phyloP scores from a whole-genome alignment of 2,797 vertebrate species.

The Rhinichthys osculus region DNA sequence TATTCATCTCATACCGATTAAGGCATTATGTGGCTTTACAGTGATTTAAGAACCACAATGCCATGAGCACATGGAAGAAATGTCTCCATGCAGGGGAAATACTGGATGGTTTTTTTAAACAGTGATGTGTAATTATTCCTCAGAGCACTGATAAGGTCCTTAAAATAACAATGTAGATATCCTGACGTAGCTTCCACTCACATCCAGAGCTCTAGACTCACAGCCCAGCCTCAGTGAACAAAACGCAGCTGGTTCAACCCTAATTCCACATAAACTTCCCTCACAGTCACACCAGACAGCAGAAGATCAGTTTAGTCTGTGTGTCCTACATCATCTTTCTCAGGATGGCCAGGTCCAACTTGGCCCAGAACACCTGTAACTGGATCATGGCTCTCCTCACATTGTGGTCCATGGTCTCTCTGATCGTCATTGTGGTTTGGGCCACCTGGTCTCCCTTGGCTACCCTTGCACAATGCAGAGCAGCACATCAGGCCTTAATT shows the following conservation, averaged over 20 bases:
- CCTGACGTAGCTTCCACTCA: constrained; percentile 27
- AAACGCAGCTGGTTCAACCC: constrained; percentile 15
- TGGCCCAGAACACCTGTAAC: constrained; percentile 50
- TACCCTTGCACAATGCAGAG: constrained; percentile 44
- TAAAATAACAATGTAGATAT: constrained; percentile 20
- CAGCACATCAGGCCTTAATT: constrained; percentile 11
- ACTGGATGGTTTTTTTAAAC: neutral
- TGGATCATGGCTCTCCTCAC: constrained; percentile 53
- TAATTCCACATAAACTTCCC: neutral
- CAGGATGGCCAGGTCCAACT: constrained; percentile 54
- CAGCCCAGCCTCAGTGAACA: constrained; percentile 5
- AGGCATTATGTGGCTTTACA: neutral
- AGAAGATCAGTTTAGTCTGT: neutral
- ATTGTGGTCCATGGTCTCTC: constrained; percentile 63
- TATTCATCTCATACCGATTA: neutral
- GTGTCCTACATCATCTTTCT: neutral
- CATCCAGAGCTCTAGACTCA: constrained; percentile 4
- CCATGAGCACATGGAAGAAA: neutral
- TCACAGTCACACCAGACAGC: neutral
- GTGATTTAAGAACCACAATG: neutral
- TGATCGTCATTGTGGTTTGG: constrained; percentile 65
- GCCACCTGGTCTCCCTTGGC: constrained; percentile 53
- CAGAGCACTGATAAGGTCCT: constrained; percentile 28
- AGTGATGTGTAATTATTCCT: neutral
- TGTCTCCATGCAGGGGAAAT: constrained; percentile 9